A percentile compares a stretch with the other conserved stretches of the same genome.
phyloP scores from a whole-genome alignment of 2,888 invertebrate species.

The Sturmia bella region DNA sequence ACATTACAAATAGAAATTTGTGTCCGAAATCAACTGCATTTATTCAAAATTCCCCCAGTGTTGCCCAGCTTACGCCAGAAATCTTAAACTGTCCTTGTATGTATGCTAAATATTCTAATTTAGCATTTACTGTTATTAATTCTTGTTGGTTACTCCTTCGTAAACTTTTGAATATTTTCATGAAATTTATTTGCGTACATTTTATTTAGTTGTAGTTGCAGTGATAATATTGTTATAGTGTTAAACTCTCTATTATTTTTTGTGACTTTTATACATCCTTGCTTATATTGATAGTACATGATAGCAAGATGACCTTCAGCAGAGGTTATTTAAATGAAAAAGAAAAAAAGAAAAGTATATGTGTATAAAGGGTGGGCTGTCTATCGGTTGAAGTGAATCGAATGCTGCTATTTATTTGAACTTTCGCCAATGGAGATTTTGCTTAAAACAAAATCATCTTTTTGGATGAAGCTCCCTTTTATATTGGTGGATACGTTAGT shows the following conservation, averaged over 20 bases:
- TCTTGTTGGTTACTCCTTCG: slow-evolving; percentile 70
- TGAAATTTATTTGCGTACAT: slow-evolving; percentile 25
- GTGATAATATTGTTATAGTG: slow-evolving; percentile 39
- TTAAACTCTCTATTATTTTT: slow-evolving; percentile 37
- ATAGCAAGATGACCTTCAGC: slow-evolving; percentile 62
- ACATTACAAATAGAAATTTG: no score
- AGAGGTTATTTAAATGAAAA: slow-evolving; percentile 44
- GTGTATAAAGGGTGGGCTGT: neutral
- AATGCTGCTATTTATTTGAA: no score
- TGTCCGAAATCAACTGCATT: neutral
- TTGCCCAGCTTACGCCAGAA: neutral
- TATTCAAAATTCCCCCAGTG: neutral
- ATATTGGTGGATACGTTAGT: no score
- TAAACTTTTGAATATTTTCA: slow-evolving; percentile 15
- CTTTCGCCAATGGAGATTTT: no score
- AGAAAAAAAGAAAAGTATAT: neutral
- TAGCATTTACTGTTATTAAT: slow-evolving; percentile 74
- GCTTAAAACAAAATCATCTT: no score
- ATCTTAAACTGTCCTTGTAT: neutral
- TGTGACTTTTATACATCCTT: slow-evolving; percentile 33
- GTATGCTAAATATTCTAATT: slow-evolving; percentile 74
- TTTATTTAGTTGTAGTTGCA: slow-evolving; percentile 17
- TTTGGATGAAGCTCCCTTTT: no score
- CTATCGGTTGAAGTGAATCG: no score
- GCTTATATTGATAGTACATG: neutral